Conservation (phyloP, 1,140 invertebrate genomes). For the Leptestheria dahalacensis region DNA sequence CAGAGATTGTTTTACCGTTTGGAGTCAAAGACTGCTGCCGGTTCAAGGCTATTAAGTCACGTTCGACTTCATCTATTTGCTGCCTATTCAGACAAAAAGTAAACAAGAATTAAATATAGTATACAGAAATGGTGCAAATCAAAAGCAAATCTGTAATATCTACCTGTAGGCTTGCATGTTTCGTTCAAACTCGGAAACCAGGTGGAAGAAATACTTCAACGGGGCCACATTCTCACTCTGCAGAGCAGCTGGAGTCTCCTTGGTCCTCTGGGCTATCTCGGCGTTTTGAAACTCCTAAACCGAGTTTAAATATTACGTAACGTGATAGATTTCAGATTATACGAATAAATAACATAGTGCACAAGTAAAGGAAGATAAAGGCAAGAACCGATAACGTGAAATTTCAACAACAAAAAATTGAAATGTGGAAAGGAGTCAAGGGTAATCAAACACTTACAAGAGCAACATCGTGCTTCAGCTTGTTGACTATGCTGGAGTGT, state of each 20-base stretch:
- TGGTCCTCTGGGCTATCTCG: conserved; percentile 61
- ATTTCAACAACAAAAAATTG: neutral
- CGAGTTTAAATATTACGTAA: conserved; percentile 10
- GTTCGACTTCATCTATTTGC: conserved; percentile 56
- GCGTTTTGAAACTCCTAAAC: conserved; percentile 47
- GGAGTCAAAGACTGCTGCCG: conserved; percentile 46
- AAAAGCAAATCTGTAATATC: neutral
- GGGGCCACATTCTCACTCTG: conserved; percentile 63
- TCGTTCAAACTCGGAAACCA: conserved; percentile 54
- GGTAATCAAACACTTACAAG: conserved; percentile 28
- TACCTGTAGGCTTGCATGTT: conserved; percentile 39
- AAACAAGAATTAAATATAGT: conserved; percentile 20
- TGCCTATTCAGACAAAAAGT: conserved; percentile 33
- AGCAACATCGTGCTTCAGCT: conserved; percentile 54
- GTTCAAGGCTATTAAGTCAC: conserved; percentile 48
- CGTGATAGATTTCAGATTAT: neutral
- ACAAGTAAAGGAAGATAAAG: too few species aligned
- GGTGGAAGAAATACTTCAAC: conserved; percentile 50
- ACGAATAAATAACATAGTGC: neutral
- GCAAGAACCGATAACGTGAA: conserved; percentile 1
- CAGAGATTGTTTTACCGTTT: conserved; percentile 37
- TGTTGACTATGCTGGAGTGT: conserved; percentile 45
- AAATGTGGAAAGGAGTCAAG: neutral
- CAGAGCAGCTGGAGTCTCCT: conserved; percentile 53
- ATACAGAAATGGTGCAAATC: neutral